A percentile compares a stretch with the other conserved stretches of the same genome.
Evolutionary conservation across 2,888 invertebrate species (phyloP).

Genomic region (Temnothorax unifasciatus): DNA sequence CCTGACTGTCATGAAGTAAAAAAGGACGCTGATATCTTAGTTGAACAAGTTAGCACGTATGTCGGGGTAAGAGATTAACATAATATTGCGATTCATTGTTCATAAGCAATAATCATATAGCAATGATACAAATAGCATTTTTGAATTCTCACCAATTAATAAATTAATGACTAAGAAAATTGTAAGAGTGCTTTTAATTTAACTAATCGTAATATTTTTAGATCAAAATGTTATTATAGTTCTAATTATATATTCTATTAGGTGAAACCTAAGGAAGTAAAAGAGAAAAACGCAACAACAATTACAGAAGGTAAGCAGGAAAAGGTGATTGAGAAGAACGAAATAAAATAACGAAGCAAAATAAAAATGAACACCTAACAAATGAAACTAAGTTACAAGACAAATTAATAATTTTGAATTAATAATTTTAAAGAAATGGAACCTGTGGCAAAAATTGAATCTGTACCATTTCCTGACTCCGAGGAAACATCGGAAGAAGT

Average conservation of each 20-base stretch:
- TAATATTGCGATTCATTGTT: background rate
- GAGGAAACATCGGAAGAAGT: conserved; percentile 1
- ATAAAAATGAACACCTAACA: background rate
- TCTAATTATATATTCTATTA: background rate
- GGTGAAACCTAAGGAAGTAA: conserved; percentile 33
- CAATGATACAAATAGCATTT: background rate
- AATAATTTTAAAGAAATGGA: background rate
- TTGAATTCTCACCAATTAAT: background rate
- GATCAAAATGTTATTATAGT: background rate
- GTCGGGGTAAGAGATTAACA: conserved; percentile 59
- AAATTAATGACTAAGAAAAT: background rate
- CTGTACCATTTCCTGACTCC: background rate
- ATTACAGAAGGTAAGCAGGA: conserved; percentile 5
- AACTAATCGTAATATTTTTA: background rate
- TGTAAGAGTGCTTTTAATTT: background rate
- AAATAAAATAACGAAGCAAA: background rate
- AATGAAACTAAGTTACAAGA: conserved; percentile 22
- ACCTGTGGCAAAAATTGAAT: conserved; percentile 8
- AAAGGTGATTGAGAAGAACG: conserved; percentile 5
- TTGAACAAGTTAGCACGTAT: conserved; percentile 60
- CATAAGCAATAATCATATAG: background rate
- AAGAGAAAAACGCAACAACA: conserved; percentile 7
- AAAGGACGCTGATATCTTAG: conserved; percentile 61
- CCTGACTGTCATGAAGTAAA: conserved; percentile 60
- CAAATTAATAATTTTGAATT: conserved; percentile 13